phyloP scores from a whole-genome alignment of 2,113 vertebrate species.

The Monopterus albus region DNA sequence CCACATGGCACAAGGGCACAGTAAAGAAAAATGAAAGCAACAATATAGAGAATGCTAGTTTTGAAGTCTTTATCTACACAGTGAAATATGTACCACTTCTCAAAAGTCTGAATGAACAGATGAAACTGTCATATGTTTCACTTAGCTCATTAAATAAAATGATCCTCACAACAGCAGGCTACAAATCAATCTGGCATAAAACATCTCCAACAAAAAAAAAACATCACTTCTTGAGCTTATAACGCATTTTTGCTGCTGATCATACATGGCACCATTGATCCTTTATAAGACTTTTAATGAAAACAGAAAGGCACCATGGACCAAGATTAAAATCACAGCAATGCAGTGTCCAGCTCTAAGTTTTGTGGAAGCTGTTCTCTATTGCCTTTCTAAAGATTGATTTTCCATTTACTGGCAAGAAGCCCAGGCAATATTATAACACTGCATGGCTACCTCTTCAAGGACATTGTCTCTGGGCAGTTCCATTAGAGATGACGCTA shows the following conservation, averaged over 20 bases:
- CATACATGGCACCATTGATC: slow-evolving; percentile 31
- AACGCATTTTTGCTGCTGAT: slow-evolving; percentile 42
- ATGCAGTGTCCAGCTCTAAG: slow-evolving; percentile 22
- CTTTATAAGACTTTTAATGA: slow-evolving; percentile 53
- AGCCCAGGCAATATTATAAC: slow-evolving; percentile 59
- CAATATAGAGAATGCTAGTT: neutral
- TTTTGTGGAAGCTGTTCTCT: slow-evolving; percentile 51
- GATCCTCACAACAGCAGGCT: slow-evolving; percentile 33
- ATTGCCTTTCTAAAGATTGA: slow-evolving; percentile 71
- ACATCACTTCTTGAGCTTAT: slow-evolving; percentile 22
- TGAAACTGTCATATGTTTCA: slow-evolving; percentile 36
- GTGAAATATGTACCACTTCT: slow-evolving; percentile 11
- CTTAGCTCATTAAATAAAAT: slow-evolving; percentile 42
- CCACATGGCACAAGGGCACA: slow-evolving; percentile 42
- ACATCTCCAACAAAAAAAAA: slow-evolving; percentile 12
- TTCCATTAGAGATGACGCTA: slow-evolving; percentile 64
- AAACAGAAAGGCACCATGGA: slow-evolving; percentile 27
- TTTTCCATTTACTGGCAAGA: slow-evolving; percentile 66
- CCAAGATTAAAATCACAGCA: slow-evolving; percentile 22
- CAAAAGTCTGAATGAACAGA: slow-evolving; percentile 8
- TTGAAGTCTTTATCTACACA: neutral
- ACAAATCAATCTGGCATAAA: slow-evolving; percentile 48
- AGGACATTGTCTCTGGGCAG: slow-evolving; percentile 70
- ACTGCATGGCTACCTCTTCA: slow-evolving; percentile 65
- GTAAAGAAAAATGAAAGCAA: slow-evolving; percentile 16